phyloP scores from a whole-genome alignment of 2,888 invertebrate species.

The Alcis repandata region DNA sequence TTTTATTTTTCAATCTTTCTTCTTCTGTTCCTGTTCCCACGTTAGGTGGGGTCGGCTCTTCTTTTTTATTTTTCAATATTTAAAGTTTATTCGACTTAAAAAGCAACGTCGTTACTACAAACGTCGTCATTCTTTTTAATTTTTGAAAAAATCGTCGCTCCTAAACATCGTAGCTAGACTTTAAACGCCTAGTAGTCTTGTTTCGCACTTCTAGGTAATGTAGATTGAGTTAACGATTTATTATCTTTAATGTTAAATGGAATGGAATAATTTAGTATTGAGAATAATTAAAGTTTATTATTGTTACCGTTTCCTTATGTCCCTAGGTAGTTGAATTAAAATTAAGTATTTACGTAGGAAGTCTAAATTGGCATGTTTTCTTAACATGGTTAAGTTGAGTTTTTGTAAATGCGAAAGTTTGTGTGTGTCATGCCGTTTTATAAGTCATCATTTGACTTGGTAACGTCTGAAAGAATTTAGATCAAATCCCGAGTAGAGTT shows the following conservation, averaged over 20 bases:
- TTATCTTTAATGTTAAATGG: conserved; percentile 37
- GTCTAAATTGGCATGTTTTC: conserved; percentile 5
- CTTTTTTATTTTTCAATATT: no score
- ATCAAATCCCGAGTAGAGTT: no score
- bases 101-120: no score
- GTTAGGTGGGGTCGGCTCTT: no score
- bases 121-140: no score
- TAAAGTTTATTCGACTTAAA: no score
- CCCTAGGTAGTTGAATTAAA: conserved; percentile 2
- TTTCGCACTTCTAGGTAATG: conserved; percentile 47
- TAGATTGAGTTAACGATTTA: conserved; percentile 44
- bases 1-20: no score
- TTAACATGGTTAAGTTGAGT: not conserved
- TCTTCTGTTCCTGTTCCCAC: no score
- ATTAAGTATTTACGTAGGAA: conserved; percentile 11
- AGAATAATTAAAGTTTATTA: conserved; percentile 28
- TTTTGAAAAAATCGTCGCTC: conserved; percentile 12
- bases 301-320: conserved; percentile 29
- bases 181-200: conserved; percentile 34
- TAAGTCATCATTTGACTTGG: not conserved
- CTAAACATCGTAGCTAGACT: conserved; percentile 6
- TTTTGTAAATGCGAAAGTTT: not conserved
- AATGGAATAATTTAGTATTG: conserved; percentile 33
- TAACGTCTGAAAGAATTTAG: no score
- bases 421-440: not conserved